Base-by-base conservation (phyloP, 2,888 invertebrate genomes). In the Tipula lateralis region DNA sequence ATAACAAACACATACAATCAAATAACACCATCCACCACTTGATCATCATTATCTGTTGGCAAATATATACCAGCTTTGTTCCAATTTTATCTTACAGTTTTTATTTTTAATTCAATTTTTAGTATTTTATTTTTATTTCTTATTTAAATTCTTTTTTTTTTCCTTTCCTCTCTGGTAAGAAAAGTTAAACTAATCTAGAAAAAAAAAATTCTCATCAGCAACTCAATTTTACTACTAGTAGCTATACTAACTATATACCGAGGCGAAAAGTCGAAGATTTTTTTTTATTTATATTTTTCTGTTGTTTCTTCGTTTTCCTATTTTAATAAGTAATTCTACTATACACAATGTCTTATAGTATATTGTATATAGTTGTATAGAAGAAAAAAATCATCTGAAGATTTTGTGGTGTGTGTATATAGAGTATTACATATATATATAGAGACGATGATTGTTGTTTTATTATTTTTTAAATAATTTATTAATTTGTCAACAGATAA, bases 61-160 rank as follows among this genome's bases (percentile, higher is more conserved):
- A 82, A 82, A 82, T 82, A 82, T 82, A 82, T 30, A 82, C 82
- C 82, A 82, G 82, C 82, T 82, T 82, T 30, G 82, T 82, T 82
- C 24, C 82, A 82, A 82, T 82, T 82, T 82, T 82, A 82, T 82
- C 30, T 82, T 82, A n/a, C 16, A 30, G 82, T 29, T 82, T 82
- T 82, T 82, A 30, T 82, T 82, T 82, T 66, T 12, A 66, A 66
- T 66, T 66, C 24, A 66, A 66, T 66, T 82, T 30, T 82, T n/a
- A n/a, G n/a, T n/a, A n/a, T n/a, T n/a, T n/a, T 82, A 29, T 82
- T 82, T 32, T 82, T 82, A 29, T 29, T 81, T 29, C 29, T 81
- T 81, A 81, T 13, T 81, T 81, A 29, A 29, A 29, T 81, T 82
- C n/a, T 82, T 82, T 9, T 82, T 30, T 29, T 82, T 82, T 82